Base-by-base conservation (phyloP, 2,888 invertebrate genomes). In the Drosophila helvetica region DNA sequence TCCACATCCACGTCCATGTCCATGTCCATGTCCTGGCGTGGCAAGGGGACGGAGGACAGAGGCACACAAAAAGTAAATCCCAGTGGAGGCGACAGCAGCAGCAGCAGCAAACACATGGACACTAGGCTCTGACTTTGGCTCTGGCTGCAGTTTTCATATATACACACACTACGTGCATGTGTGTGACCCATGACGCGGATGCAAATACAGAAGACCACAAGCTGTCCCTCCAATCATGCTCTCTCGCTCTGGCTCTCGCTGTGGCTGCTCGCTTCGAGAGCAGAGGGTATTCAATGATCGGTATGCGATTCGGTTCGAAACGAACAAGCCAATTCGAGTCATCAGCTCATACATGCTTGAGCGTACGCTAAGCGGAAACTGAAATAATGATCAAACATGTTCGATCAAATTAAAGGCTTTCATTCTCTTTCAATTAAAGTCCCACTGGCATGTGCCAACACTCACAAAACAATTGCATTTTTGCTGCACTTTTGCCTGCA, bases 31-130 rank as follows among this genome's bases (percentile, higher is more conserved):
- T 38, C 68, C 67, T 61, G 62, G 9, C 27, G 55, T 38, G 48
- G 25, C 46, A 38, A 30, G 25, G 47, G 55, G 69, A 47, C 64
- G 55, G 69, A 51, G 63, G 68, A 65, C 57, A 27, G 33, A 12
- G 33, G 15, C 33, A 38, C 52, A 64, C 50, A 48, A 78, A 77
- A 80, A 80, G 74, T 77, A 80, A 78, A 88, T 80, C 83, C 85
- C 86, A 73, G 63, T 68, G 69, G 85, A 71, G 58, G 52, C 53
- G 59, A 53, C 56, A 70, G 79, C 73, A 58, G 47, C 52, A 56
- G 53, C 56, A 73, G 74, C 54, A 81, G 59, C 74, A 58, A 68
- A 54, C 58, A 51, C 48, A 42, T 15, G 8, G 8, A 27, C 27
- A 2, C 27, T 8, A 2, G 27, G 27, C 8, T n/a, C 38, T 15